Base-by-base conservation (phyloP, 2,888 invertebrate species). In the Aporophyla lueneburgensis region DNA sequence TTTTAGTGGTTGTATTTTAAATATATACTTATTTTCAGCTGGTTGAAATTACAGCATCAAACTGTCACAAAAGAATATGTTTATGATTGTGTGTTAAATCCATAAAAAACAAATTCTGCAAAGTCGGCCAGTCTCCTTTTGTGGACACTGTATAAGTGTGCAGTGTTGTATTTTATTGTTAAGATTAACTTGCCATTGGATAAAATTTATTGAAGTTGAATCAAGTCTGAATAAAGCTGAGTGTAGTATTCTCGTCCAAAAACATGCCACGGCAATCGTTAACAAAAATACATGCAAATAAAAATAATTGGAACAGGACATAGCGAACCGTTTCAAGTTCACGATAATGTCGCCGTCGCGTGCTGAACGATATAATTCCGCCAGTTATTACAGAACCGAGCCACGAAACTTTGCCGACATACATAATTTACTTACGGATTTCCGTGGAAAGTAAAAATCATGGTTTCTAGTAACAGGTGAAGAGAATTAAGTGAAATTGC, bases 281-380 rank as follows among this genome's bases (percentile, higher is more conserved):
- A 21, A 43, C 27, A 21, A 49, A 72, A 54, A 62, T 53, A 54
- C 33, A 69, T 43, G 61, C 67, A 80, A 80, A 71, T 75, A 67
- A 74, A 51, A 51, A 51, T 71, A 66, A 67, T 56, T 27, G 49
- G 58, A 69, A 70, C 56, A 70, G 67, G 71, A 65, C 61, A 54
- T 16, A 27, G 67, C 51, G 12, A 27, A 71, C 49, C 63, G 27
- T 81, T 81, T 72, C 86, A 85, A 85, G 86, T 82, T 82, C 78
- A 61, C 54, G 33, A n/a, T 85, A 85, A 83, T 74, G 71, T 74
- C 1, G 5, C 12, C 12, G 54, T 83, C 61, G 83, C 83, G 83
- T 83, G 83, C 63, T 1, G n/a, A 70, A 67, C 68, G 19, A 16
- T 21, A 74, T 71, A 62, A 61, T 19, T 46, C 63, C 33, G 1